Base-by-base conservation (phyloP, 2,797 vertebrate genomes). In the Telmatherina bonti region DNA sequence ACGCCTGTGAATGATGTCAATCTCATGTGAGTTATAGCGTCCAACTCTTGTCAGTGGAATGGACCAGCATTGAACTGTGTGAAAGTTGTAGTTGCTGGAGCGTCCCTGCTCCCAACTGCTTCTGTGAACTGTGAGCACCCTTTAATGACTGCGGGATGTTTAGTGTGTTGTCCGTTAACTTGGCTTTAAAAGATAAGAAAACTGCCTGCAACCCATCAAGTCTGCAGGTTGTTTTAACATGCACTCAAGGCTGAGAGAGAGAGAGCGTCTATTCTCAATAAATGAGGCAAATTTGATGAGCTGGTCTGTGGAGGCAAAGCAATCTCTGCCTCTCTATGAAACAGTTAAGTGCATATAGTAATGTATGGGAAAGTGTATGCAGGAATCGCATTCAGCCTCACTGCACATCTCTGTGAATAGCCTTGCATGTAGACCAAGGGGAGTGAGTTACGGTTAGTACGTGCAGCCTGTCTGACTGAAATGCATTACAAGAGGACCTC, bases 261-360 rank as follows among this genome's bases (percentile, higher is more conserved):
- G 73, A 79, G 76, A 89, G 86, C 72, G 85, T 64, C 73, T 85
- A 91, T 89, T 91, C 63, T 63, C 68, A 58, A 84, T 93, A 89
- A 92, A 88, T 90, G 90, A 90, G 64, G 74, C 43, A 87, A 85
- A 90, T 89, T 60, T 90, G 87, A 87, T 90, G 89, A 90, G 84
- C 68, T 88, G 74, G 86, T 86, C 89, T 88, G 73, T 85, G 78
- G 58, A 66, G 70, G 31, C 45, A 9, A 9, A 70, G 75, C 70
- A 24, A 60, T 71, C 55, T 38, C 58, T 16, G 66, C 57, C 41
- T 62, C 77, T 74, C 65, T 62, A 62, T 76, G 54, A 79, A 89
- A 85, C 81, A 88, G 74, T 82, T 83, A 79, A 86, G 67, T 73
- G 73, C 61, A 78, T 87, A 77, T 74, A 85, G 81, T 86, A 89